These are phyloP conservation scores for Drosophila trapezifrons DNA, from an alignment of 1,140 invertebrate species.

Conservation along the genomic window DNA sequence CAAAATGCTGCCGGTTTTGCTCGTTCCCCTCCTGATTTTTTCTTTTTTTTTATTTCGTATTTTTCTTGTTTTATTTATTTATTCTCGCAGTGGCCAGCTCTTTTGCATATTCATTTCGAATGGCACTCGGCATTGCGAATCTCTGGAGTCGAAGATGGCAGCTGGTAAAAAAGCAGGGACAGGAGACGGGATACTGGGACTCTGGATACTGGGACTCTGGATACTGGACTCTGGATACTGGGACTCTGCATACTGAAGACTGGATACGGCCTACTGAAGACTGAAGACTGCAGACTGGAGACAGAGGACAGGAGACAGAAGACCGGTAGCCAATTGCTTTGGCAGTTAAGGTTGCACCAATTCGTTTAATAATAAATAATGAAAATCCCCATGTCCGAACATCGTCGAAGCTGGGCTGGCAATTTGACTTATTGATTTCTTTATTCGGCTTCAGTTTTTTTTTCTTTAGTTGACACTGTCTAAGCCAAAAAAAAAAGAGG, in stretches of 20 bases:
- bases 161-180: constrained; percentile 1
- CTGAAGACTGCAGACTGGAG: background rate
- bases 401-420: constrained; percentile 24
- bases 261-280: background rate
- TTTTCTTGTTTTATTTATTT: constrained; percentile 32
- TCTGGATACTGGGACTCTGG: no score
- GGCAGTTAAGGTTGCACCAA: constrained; percentile 82
- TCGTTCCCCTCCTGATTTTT: background rate
- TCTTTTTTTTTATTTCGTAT: no score
- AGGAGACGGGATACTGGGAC: no score
- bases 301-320: constrained; percentile 36
- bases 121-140: constrained; percentile 31
- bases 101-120: constrained; percentile 77
- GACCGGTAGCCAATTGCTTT: constrained; percentile 80
- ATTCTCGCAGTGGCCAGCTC: constrained; percentile 27
- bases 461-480: constrained; percentile 33
- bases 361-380: constrained; percentile 83
- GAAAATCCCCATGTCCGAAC: constrained; percentile 51
- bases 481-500: background rate
- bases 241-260: no score
- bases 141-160: constrained; percentile 20
- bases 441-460: constrained; percentile 44
- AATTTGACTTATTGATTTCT: constrained; percentile 75
- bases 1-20: constrained; percentile 63
- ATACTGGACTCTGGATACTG: no score